Evolutionary conservation across 1,140 invertebrate species (phyloP).

Genomic region (Eriosoma lanigerum): DNA sequence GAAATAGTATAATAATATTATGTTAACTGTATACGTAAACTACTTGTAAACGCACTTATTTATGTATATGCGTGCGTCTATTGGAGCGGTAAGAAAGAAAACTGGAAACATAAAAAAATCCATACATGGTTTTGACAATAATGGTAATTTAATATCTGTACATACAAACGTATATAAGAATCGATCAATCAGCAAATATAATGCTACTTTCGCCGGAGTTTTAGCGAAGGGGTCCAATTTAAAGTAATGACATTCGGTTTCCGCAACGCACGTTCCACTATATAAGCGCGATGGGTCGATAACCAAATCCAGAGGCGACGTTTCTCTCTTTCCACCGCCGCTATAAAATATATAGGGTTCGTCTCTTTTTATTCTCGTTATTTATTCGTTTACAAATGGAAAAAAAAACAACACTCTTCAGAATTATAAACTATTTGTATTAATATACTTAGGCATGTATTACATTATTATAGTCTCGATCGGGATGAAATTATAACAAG

Average conservation of each 20-base stretch:
- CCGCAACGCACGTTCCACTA: slow-evolving; percentile 36
- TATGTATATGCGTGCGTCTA: no score
- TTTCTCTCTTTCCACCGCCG: background rate
- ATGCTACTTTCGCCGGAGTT: slow-evolving; percentile 41
- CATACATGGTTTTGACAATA: slow-evolving; percentile 17
- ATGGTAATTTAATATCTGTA: slow-evolving; percentile 37
- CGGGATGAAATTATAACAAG: no score
- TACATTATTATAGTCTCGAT: no score
- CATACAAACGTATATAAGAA: background rate
- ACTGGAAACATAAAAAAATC: slow-evolving; percentile 28
- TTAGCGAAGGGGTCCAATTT: slow-evolving; percentile 42
- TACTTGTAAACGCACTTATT: no score
- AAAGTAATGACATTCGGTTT: slow-evolving; percentile 43
- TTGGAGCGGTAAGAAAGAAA: background rate
- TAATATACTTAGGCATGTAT: no score
- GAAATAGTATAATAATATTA: no score
- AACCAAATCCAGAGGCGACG: slow-evolving; percentile 41
- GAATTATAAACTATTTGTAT: no score
- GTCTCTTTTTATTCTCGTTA: background rate
- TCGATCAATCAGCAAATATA: slow-evolving; percentile 45
- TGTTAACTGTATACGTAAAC: no score
- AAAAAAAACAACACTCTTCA: background rate
- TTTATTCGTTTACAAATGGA: slow-evolving; percentile 13
- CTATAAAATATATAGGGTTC: background rate
- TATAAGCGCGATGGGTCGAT: slow-evolving; percentile 35